phyloP scores from a whole-genome alignment of 2,113 vertebrate genomes.

The Symphodus melops region DNA sequence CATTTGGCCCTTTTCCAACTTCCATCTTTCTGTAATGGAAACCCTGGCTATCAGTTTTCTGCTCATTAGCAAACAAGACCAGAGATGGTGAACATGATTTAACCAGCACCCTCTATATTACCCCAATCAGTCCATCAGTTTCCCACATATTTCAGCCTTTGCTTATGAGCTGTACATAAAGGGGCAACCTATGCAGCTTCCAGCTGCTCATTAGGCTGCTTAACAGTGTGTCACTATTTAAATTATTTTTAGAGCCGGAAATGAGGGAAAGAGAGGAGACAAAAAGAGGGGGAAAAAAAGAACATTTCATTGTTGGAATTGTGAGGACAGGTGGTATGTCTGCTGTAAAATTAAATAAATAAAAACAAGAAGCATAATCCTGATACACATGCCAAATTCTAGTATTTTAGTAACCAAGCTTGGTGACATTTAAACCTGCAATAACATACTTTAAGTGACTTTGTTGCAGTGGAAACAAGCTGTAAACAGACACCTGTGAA shows the following conservation, averaged over 20 bases:
- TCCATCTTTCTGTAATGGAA: background rate
- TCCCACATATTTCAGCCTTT: slow-evolving; percentile 29
- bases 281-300: background rate
- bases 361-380: too few relatives aligned
- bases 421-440: too few relatives aligned
- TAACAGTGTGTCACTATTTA: slow-evolving; percentile 65
- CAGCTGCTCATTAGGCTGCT: slow-evolving; percentile 63
- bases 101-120: slow-evolving; percentile 11
- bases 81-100: slow-evolving; percentile 14
- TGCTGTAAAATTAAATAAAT: too few relatives aligned
- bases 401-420: too few relatives aligned
- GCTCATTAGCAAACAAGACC: slow-evolving; percentile 15
- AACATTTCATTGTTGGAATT: background rate
- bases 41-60: slow-evolving; percentile 9
- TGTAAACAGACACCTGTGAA: too few relatives aligned
- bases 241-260: slow-evolving; percentile 68
- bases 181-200: slow-evolving; percentile 37
- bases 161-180: slow-evolving; percentile 44
- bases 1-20: background rate
- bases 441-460: too few relatives aligned
- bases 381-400: too few relatives aligned
- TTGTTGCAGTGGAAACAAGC: too few relatives aligned
- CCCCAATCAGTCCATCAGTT: slow-evolving; percentile 26
- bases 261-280: slow-evolving; percentile 10
- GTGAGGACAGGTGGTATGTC: too few relatives aligned